These are phyloP conservation scores for Bombus sibiricus DNA, from an alignment of 1,140 invertebrate species.

Conservation along the genomic window DNA sequence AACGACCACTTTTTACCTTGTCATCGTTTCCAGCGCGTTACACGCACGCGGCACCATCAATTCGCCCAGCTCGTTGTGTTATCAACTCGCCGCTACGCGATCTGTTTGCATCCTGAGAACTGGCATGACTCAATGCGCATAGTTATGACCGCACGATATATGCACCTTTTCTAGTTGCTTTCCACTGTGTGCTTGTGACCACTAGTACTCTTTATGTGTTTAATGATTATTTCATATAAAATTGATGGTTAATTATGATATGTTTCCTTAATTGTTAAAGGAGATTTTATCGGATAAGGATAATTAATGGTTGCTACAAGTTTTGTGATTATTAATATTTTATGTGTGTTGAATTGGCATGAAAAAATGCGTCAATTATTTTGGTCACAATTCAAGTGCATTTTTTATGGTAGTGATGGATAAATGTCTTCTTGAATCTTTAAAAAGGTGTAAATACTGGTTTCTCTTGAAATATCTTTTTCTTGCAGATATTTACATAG, in stretches of 20 bases:
- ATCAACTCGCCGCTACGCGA: neutral
- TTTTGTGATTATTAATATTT: neutral
- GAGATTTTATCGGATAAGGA: neutral
- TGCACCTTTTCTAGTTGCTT: neutral
- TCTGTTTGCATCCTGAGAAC: constrained; percentile 13
- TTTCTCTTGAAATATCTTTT: neutral
- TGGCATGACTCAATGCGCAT: constrained; percentile 4
- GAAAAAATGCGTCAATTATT: neutral
- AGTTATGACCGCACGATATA: neutral
- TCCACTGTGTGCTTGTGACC: neutral
- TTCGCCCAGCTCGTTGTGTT: neutral
- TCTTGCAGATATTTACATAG: neutral
- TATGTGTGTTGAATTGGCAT: neutral
- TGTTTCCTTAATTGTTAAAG: neutral
- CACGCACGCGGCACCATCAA: neutral
- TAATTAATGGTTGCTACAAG: neutral
- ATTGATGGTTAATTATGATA: neutral
- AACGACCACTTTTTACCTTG: constrained; percentile 32
- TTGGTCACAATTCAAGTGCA: neutral
- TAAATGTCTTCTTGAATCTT: neutral
- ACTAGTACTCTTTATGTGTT: neutral
- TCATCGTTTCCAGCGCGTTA: constrained; percentile 30
- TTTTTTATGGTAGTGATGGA: neutral
- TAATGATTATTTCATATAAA: neutral
- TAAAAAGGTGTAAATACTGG: neutral